A percentile compares a stretch with the other conserved stretches of the same genome.
Evolutionary conservation across 2,888 invertebrate genomes (phyloP).

Genomic region (Xylota sylvarum): DNA sequence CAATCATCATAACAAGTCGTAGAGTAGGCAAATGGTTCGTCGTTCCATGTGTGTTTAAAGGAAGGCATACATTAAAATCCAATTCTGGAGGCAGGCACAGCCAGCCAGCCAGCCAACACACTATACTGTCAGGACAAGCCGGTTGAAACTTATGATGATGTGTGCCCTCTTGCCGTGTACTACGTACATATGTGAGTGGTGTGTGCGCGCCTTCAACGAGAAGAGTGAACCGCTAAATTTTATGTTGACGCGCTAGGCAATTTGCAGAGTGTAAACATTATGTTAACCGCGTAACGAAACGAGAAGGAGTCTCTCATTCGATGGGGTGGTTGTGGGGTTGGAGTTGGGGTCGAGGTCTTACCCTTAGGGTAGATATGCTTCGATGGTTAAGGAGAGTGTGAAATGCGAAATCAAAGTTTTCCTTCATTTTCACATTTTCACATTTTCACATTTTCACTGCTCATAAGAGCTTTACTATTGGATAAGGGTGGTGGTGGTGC

Average conservation of each 20-base stretch:
- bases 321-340: not conserved
- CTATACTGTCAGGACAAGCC: constrained; percentile 39
- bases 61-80: constrained; percentile 59
- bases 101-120: constrained; percentile 30
- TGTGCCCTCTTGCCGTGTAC: constrained; percentile 24
- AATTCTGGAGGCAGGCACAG: constrained; percentile 42
- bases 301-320: constrained; percentile 16
- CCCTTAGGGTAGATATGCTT: constrained; percentile 35
- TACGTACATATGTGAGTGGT: not conserved
- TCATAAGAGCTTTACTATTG: constrained; percentile 1
- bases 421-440: constrained; percentile 36
- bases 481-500: no score
- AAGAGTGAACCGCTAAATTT: constrained; percentile 79
- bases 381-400: constrained; percentile 60
- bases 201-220: constrained; percentile 24
- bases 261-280: constrained; percentile 83
- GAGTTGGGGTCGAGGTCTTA: not conserved
- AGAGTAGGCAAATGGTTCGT: constrained; percentile 19
- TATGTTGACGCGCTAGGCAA: constrained; percentile 83
- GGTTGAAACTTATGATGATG: constrained; percentile 40
- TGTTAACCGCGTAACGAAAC: constrained; percentile 78
- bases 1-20: constrained; percentile 60
- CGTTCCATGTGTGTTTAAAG: constrained; percentile 36
- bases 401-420: constrained; percentile 66
- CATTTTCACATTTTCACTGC: constrained; percentile 23